Percentiles rank a stretch among this genome's conserved stretches.
phyloP scores from a whole-genome alignment of 1,140 invertebrate species.

The Eueides isabella region DNA sequence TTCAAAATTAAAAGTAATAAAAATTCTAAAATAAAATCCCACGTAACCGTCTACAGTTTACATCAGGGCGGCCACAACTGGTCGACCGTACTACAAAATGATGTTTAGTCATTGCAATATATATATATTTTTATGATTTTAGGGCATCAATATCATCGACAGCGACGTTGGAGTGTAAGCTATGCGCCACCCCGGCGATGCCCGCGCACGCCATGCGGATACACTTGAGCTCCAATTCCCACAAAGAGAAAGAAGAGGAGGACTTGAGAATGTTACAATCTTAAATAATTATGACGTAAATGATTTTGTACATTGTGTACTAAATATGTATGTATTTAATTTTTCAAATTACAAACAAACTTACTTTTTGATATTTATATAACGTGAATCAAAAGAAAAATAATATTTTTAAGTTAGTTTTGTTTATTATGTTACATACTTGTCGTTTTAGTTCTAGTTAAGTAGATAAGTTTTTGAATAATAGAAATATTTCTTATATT shows the following conservation, averaged over 20 bases:
- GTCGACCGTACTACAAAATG: no score
- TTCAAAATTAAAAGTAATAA: no score
- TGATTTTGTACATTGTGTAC: neutral
- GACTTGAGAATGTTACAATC: conserved; percentile 58
- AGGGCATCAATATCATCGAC: conserved; percentile 52
- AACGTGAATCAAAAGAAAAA: no score
- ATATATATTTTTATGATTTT: conserved; percentile 25
- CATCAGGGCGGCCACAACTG: no score
- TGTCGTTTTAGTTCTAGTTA: no score
- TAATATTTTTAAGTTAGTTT: neutral
- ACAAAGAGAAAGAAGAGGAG: conserved; percentile 55
- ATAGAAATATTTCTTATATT: neutral
- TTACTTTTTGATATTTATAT: no score
- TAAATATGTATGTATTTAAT: neutral
- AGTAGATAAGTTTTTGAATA: neutral
- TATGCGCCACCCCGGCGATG: conserved; percentile 66
- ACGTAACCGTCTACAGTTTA: no score
- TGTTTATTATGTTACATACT: no score
- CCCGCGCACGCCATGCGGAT: conserved; percentile 67
- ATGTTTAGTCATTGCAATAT: no score
- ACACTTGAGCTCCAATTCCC: conserved; percentile 68
- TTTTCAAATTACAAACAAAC: neutral
- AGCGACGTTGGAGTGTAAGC: conserved; percentile 57
- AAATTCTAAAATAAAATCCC: no score
- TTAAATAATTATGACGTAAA: conserved; percentile 35